Evolutionary conservation across 2,113 vertebrate species (phyloP), one percentile per base, ranked within the genome.

Genomic region (Balaeniceps rex): DNA sequence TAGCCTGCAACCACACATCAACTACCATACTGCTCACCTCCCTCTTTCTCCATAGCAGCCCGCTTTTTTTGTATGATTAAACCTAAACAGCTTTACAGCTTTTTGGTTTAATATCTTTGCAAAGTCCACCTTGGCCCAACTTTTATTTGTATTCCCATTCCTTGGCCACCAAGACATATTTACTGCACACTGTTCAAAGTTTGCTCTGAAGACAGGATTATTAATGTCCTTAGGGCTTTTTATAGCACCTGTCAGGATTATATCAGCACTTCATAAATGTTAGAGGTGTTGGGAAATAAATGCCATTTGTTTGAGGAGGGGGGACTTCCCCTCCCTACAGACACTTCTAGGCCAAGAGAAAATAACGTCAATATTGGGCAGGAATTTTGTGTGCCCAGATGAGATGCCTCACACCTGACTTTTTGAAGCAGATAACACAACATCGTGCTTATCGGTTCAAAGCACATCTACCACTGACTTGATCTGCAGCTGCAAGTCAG

Each of bases 381-480:
- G 42, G 42, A 78, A 70, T 11, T 65, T 11, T 19, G 33, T 22
- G 31, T 47, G 34, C 36, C 61, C 36, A 52, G 11, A 72, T 14
- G 24, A 85, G 71, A 72, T 0, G 4, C 16, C 42, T 84, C 47
- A 21, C 2, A 0, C 49, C 47, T 66, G 42, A 77, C 29, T 38
- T 88, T 74, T 33, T 70, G n/a, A 88, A 90, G 15, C 40, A 63
- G 29, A 6, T 86, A 75, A 34, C 0, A 3, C 34, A 74, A 74
- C 23, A 9, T 0, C 3, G 0, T 15, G 2, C 31, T 66, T 88
- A 54, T 17, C 1, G 0, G 28, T 74, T 87, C 51, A 78, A 78
- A 96, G 76, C 25, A 70, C 71, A 70, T 65, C 64, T 63, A 33
- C 33, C 58, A 18, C 57, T 71, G 51, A 68, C 55, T 68, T 49